Conservation (phyloP, 2,113 vertebrate species). For the Microtus montanus region DNA sequence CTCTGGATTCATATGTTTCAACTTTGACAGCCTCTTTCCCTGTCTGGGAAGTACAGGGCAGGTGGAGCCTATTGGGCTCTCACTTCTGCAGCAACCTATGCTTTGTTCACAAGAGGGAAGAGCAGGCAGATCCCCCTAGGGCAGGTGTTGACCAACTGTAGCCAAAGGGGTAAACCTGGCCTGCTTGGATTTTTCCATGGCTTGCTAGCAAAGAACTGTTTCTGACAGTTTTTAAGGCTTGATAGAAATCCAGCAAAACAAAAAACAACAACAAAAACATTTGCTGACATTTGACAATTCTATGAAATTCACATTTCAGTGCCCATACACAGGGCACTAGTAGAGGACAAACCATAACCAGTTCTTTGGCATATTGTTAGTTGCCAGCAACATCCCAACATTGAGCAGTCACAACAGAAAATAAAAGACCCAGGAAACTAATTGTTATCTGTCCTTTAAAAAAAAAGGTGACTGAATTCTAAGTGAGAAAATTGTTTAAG, state of each 20-base stretch:
- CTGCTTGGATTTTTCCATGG: not conserved
- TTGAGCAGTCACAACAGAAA: not conserved
- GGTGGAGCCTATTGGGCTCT: not conserved
- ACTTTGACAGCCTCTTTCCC: not conserved
- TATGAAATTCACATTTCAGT: slow-evolving; percentile 17
- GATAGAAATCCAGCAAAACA: not conserved
- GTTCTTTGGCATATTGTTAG: not conserved
- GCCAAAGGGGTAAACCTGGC: not conserved
- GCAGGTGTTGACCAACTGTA: not conserved
- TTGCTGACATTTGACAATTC: slow-evolving; percentile 4
- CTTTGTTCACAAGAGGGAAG: not conserved
- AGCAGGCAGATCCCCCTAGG: not conserved
- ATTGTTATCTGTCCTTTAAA: not conserved
- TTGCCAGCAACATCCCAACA: accelerated
- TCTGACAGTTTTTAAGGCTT: not conserved
- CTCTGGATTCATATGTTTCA: not conserved
- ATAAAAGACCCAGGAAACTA: not conserved
- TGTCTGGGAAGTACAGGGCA: not conserved
- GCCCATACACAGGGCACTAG: not conserved
- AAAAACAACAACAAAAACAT: not conserved
- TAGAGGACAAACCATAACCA: not conserved
- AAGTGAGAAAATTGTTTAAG: not conserved
- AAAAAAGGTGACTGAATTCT: not conserved
- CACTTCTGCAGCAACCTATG: not conserved
- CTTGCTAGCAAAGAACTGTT: slow-evolving; percentile 28